These are phyloP conservation scores for Aphodius sticticus DNA, from an alignment of 2,888 invertebrate genomes.

Conservation along the genomic window DNA sequence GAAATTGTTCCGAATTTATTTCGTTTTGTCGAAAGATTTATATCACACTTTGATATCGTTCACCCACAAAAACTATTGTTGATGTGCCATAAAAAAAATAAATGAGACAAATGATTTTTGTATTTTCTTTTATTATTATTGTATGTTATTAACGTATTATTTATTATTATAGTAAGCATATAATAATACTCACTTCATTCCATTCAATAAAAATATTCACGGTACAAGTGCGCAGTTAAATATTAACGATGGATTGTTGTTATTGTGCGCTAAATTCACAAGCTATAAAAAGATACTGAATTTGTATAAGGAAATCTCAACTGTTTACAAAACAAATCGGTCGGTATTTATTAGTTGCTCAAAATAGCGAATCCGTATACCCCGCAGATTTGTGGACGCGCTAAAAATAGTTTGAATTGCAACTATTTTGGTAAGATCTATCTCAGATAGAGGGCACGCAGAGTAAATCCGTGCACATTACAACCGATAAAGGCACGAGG, in stretches of 20 bases:
- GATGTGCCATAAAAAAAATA: not conserved
- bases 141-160: not conserved
- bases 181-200: not conserved
- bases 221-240: not conserved
- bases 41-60: not conserved
- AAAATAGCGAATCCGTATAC: not conserved
- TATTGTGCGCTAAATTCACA: not conserved
- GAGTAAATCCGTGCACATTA: not conserved
- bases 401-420: constrained; percentile 4
- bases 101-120: not conserved
- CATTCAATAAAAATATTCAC: not conserved
- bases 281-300: not conserved
- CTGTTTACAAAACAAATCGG: constrained; percentile 4
- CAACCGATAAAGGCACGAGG: not conserved
- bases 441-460: constrained; percentile 4
- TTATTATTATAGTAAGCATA: not conserved
- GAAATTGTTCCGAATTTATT: not conserved
- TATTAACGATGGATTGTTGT: constrained; percentile 4
- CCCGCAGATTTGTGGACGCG: not conserved
- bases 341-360: not conserved
- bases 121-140: not conserved
- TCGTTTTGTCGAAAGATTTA: not conserved
- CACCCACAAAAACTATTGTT: not conserved
- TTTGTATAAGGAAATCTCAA: not conserved
- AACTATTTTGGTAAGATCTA: not conserved